Base-by-base conservation (phyloP, 2,888 invertebrate genomes). In the Dynastes maya region DNA sequence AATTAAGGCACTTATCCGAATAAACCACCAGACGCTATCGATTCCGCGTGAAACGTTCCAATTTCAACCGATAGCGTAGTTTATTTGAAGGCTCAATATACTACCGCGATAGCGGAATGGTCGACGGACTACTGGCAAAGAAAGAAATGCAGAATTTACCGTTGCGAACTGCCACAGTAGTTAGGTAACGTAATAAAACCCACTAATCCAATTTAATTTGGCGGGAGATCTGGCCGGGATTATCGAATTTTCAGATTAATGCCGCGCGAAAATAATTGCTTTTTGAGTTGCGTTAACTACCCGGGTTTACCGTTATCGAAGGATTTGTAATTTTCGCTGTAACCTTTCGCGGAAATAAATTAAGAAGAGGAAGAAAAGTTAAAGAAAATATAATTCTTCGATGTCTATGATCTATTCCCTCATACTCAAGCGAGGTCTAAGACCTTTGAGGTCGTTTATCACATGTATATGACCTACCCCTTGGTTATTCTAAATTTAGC, bases 181-280 rank as follows among this genome's bases (percentile, higher is more conserved):
- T 22, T 37, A 61, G 61, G 61, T 27, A 61, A 61, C 29, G 11
- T 27, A 27, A 61, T 61, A 61, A 61, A 61, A 61, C 11, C 61
- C 22, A 61, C 61, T 61, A 61, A 61, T 61, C 61, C 61, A 22
- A 29, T 29, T 22, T 22, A 61, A 61, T 29, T 61, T 13, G 27
- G 27, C 22, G 27, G 27, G 61, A 61, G 27, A 61, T 61, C 11
- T 11, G 61, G 11, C 16, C 11, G 29, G 61, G 55, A 55, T 55
- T n/a, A 55, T 16, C 55, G 55, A 55, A 22, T 55, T 55, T 55
- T 55, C 55, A 55, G 22, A 55, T 55, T 55, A 55, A 55, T 55
- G 55, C 55, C 55, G 53, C 2, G 8, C 45, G 45, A 45, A 45
- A 55, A 55, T 55, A 55, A 55, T 55, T 55, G 55, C 55, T 16